Evolutionary conservation across 2,888 invertebrate species (phyloP).

Genomic region (Patella depressa): DNA sequence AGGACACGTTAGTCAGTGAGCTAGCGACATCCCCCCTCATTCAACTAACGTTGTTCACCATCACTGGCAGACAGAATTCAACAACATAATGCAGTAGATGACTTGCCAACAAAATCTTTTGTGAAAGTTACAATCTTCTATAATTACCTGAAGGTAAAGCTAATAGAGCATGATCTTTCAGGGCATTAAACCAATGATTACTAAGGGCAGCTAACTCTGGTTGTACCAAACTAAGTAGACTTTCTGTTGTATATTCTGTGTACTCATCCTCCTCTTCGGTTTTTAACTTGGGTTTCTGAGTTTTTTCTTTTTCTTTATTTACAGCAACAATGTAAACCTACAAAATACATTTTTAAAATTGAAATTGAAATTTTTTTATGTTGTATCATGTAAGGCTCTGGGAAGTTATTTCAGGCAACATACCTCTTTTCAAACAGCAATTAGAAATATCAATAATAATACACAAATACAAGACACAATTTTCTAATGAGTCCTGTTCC

Average conservation of each 20-base stretch:
- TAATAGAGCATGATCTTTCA: constrained; percentile 94
- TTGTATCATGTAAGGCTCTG: background rate
- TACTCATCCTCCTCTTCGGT: constrained; percentile 76
- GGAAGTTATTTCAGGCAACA: background rate
- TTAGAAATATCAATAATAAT: background rate
- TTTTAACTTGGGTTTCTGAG: constrained; percentile 39
- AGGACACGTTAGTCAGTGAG: too few relatives aligned
- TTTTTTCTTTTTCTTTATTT: constrained; percentile 69
- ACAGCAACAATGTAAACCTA: constrained; percentile 95
- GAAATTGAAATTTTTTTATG: too few relatives aligned
- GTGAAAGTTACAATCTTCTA: too few relatives aligned
- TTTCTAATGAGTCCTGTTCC: background rate
- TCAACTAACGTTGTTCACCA: too few relatives aligned
- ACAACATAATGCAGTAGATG: too few relatives aligned
- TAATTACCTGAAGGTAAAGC: constrained; percentile 80
- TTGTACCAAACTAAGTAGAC: constrained; percentile 88
- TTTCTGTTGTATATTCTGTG: constrained; percentile 75
- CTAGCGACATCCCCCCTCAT: too few relatives aligned
- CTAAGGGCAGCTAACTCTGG: constrained; percentile 93
- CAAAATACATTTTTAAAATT: constrained; percentile 7
- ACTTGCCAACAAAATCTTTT: too few relatives aligned
- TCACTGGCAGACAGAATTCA: too few relatives aligned
- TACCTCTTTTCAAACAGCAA: too few relatives aligned
- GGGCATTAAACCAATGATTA: constrained; percentile 93
- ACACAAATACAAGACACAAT: background rate